These are phyloP conservation scores for Bolinopsis microptera DNA, from an alignment of 37 sponge, comb jelly and placozoan genomes.

Conservation along the genomic window DNA sequence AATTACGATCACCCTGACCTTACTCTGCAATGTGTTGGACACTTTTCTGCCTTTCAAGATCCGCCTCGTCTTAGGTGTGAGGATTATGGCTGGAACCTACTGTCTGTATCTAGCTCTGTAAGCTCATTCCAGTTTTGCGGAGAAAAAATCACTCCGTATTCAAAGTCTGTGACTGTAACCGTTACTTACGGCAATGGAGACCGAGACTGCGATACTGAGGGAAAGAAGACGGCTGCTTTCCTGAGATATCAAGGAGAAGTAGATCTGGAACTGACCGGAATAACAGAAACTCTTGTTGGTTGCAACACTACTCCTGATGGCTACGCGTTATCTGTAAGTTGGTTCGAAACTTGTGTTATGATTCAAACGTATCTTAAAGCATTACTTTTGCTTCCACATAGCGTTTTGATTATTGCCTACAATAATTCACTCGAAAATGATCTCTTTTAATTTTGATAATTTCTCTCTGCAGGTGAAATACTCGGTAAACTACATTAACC, in stretches of 20 bases:
- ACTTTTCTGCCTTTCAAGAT: neutral
- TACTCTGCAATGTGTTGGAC: neutral
- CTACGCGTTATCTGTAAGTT: neutral
- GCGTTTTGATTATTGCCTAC: too few relatives aligned
- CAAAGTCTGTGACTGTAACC: neutral
- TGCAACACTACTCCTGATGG: neutral
- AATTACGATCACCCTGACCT: neutral
- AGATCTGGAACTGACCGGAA: neutral
- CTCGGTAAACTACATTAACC: neutral
- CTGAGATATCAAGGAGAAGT: neutral
- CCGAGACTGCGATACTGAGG: neutral
- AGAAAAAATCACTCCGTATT: neutral
- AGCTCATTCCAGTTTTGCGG: neutral
- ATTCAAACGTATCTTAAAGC: too few relatives aligned
- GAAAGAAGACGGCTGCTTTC: neutral
- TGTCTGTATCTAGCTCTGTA: neutral
- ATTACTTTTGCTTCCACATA: too few relatives aligned
- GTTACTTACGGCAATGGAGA: neutral
- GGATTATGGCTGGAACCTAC: conserved; percentile 5
- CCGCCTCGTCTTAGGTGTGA: neutral
- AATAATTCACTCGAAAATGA: too few relatives aligned
- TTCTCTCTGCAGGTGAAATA: conserved; percentile 54
- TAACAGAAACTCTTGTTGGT: neutral
- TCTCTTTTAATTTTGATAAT: too few relatives aligned
- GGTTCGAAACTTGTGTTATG: too few relatives aligned